Evolutionary conservation across 2,797 vertebrate genomes (phyloP).

Genomic region (Xenops minutus): DNA sequence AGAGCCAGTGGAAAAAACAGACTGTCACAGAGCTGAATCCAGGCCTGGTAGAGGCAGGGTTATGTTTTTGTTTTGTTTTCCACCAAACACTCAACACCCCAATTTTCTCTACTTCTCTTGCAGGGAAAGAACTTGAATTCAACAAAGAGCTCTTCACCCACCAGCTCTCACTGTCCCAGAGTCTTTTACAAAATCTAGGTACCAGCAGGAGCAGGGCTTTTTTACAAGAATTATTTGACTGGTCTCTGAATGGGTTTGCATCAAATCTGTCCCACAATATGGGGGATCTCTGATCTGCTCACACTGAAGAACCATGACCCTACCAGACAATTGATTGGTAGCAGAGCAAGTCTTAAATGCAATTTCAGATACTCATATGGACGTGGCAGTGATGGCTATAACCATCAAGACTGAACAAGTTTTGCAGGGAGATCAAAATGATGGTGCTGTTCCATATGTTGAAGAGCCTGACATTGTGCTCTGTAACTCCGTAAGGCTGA

Average conservation of each 20-base stretch:
- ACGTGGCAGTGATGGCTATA: background rate
- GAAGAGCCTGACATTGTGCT: background rate
- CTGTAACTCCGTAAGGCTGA: background rate
- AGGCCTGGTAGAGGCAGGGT: background rate
- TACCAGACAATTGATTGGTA: background rate
- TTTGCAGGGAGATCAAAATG: background rate
- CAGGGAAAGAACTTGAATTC: background rate
- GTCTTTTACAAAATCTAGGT: background rate
- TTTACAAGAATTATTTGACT: background rate
- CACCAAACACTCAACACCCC: background rate
- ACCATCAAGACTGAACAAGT: background rate
- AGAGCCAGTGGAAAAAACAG: conserved; percentile 37
- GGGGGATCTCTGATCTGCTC: background rate
- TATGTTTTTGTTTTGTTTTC: conserved; percentile 40
- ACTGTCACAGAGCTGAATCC: background rate
- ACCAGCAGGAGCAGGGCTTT: background rate
- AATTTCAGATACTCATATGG: background rate
- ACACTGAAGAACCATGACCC: background rate
- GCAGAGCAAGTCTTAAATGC: background rate
- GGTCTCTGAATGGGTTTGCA: background rate
- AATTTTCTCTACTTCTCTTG: background rate
- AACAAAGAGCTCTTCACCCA: background rate
- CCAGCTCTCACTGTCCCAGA: background rate
- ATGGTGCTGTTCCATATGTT: background rate
- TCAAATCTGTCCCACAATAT: background rate